A percentile compares a stretch with the other conserved stretches of the same genome.
Evolutionary conservation across 1,140 invertebrate genomes (phyloP).

Genomic region (Notospermus geniculatus): DNA sequence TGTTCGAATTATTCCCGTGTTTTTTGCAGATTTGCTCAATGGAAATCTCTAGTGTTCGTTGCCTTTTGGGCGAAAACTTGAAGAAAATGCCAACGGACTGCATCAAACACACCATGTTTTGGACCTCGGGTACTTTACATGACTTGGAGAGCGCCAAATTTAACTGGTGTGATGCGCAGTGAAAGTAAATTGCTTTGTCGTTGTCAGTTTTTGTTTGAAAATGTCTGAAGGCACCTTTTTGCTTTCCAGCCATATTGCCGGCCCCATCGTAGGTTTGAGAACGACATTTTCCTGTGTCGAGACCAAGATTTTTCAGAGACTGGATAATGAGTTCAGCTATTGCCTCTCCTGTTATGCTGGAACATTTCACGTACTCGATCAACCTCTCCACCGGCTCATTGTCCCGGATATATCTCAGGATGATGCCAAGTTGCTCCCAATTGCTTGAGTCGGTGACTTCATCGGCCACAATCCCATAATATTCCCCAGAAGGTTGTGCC

Average conservation of each 20-base stretch:
- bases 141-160: slow-evolving; percentile 23
- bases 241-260: slow-evolving; percentile 24
- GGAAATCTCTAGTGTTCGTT: background rate
- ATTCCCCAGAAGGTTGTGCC: background rate
- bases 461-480: background rate
- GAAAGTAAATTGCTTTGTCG: slow-evolving; percentile 20
- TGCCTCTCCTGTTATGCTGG: slow-evolving; percentile 16
- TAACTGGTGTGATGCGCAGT: slow-evolving; percentile 25
- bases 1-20: too few species aligned
- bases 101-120: slow-evolving; percentile 7
- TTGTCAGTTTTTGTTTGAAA: slow-evolving; percentile 15
- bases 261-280: slow-evolving; percentile 27
- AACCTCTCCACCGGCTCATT: slow-evolving; percentile 16
- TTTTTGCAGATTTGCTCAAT: background rate
- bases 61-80: background rate
- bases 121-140: background rate
- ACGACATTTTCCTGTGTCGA: slow-evolving; percentile 13
- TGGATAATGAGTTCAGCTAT: slow-evolving; percentile 16
- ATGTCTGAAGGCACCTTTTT: slow-evolving; percentile 15
- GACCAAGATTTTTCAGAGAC: slow-evolving; percentile 13
- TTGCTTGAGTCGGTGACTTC: slow-evolving; percentile 10
- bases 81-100: background rate
- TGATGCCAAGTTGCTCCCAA: slow-evolving; percentile 25
- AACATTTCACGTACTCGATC: slow-evolving; percentile 23
- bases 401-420: slow-evolving; percentile 12